Conservation (phyloP, 1,140 invertebrate species). For the Heliconius congener region DNA sequence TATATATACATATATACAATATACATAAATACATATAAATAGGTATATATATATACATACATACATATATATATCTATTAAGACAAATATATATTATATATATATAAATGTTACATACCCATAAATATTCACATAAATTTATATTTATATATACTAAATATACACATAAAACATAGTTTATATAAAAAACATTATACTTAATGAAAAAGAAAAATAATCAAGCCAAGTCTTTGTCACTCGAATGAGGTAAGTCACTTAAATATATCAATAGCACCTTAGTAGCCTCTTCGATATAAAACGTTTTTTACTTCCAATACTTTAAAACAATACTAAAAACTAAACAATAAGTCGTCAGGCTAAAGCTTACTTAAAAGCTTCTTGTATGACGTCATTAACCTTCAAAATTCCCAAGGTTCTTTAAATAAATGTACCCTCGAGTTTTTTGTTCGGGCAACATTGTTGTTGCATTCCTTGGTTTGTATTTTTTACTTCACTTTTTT, state of each 20-base stretch:
- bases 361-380: neutral
- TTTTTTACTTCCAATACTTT: neutral
- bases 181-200: no score
- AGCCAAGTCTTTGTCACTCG: neutral
- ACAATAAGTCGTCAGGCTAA: neutral
- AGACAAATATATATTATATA: no score
- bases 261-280: neutral
- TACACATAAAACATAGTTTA: no score
- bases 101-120: no score
- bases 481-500: constrained; percentile 16
- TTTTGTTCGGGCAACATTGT: constrained; percentile 55
- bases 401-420: constrained; percentile 61
- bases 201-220: no score
- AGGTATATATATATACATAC: no score
- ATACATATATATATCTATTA: no score
- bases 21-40: no score
- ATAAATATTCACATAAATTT: no score
- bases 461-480: constrained; percentile 18
- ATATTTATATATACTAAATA: no score
- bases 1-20: no score
- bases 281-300: neutral
- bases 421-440: constrained; percentile 63
- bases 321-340: neutral
- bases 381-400: constrained; percentile 69
- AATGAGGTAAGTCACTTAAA: neutral